Conservation (phyloP, 2,888 invertebrate species). For the Chaitophorus viminalis region DNA sequence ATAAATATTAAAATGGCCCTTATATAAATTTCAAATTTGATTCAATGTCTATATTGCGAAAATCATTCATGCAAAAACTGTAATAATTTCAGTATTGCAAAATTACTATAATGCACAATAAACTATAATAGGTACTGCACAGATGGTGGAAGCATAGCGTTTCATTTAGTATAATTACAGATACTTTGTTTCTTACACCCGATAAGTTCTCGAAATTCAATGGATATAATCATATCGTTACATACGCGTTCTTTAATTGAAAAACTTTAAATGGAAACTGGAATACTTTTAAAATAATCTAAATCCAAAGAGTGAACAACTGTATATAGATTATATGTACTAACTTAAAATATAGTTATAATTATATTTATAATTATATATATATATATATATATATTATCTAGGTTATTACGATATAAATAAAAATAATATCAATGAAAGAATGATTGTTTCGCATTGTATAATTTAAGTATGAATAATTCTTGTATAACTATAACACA, state of each 20-base stretch:
- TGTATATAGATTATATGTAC: not conserved
- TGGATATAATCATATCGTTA: not conserved
- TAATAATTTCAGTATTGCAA: not conserved
- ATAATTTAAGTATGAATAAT: not conserved
- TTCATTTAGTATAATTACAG: not conserved
- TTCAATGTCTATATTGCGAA: not conserved
- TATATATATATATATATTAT: too few species aligned
- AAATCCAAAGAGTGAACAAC: not conserved
- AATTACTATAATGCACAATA: not conserved
- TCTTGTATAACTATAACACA: not conserved
- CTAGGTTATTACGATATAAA: not conserved
- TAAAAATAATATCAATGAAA: not conserved
- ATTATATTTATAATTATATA: too few species aligned
- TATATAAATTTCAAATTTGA: not conserved
- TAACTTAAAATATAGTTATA: not conserved
- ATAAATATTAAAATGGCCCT: not conserved
- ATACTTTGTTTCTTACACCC: not conserved
- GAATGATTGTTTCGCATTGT: too few species aligned
- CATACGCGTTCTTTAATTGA: not conserved
- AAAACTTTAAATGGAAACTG: slow-evolving; percentile 30
- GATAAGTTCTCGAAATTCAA: not conserved
- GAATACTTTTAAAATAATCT: not conserved
- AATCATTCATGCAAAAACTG: not conserved
- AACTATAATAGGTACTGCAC: too few species aligned
- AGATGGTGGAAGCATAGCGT: too few species aligned